A percentile compares a stretch with the other conserved stretches of the same genome.
Conservation (phyloP, 2,113 vertebrate species). For the Emydura subglobosa region DNA sequence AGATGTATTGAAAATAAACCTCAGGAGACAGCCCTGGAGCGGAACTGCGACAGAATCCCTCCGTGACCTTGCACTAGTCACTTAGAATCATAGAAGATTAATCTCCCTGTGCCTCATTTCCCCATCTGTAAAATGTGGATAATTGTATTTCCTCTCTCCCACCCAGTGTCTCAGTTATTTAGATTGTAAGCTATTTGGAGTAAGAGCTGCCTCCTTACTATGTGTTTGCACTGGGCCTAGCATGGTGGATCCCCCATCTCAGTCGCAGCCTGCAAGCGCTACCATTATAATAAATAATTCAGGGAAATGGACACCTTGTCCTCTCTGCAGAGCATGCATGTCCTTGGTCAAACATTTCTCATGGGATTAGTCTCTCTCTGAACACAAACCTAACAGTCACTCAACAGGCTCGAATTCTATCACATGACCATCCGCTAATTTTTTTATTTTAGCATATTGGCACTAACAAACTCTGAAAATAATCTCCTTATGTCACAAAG, state of each 20-base stretch:
- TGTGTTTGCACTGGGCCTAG: too few species aligned
- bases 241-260: neutral
- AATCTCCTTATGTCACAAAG: slow-evolving; percentile 25
- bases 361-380: neutral
- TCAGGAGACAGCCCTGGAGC: neutral
- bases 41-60: neutral
- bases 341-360: neutral
- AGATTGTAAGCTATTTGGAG: neutral
- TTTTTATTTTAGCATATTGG: neutral
- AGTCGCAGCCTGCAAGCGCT: neutral
- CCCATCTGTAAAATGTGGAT: neutral
- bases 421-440: neutral
- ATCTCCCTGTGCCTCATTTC: neutral
- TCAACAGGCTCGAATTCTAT: neutral
- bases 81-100: neutral
- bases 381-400: neutral
- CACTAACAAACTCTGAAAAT: slow-evolving; percentile 24
- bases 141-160: neutral
- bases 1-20: neutral
- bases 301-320: neutral
- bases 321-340: slow-evolving; percentile 16
- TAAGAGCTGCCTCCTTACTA: too few species aligned
- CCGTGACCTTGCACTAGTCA: neutral
- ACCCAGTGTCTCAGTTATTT: neutral
- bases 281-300: neutral